Percentiles rank a stretch among this genome's conserved stretches.
Conservation (phyloP, 2,797 vertebrate species). For the Pteropus rufus region DNA sequence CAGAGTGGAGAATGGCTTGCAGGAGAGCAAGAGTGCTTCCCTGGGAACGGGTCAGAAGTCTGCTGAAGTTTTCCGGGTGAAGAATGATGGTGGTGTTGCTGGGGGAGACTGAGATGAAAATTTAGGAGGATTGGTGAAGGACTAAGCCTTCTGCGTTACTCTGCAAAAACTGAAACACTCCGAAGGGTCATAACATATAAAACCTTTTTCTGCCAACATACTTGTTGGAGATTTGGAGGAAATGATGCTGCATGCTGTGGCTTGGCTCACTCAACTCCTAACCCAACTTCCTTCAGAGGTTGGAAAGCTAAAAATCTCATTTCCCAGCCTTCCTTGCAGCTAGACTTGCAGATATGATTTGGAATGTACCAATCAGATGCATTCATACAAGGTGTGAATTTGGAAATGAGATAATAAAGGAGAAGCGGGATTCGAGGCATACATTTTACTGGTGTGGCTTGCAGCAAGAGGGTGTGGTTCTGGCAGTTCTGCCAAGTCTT, state of each 20-base stretch:
- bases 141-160: not conserved
- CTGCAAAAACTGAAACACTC: not conserved
- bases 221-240: not conserved
- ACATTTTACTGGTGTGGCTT: not conserved
- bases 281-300: not conserved
- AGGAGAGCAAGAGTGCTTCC: not conserved
- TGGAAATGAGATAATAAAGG: not conserved
- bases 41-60: not conserved
- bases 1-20: not conserved
- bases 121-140: not conserved
- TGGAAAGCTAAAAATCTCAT: not conserved
- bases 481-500: not conserved
- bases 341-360: not conserved
- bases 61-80: not conserved
- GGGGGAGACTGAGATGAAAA: not conserved
- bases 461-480: not conserved
- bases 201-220: not conserved
- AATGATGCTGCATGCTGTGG: not conserved
- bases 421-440: not conserved
- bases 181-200: not conserved
- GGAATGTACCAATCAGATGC: not conserved
- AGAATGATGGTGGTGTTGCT: not conserved
- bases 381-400: not conserved
- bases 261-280: not conserved
- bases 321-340: not conserved